Percentiles rank a stretch among this genome's conserved stretches.
These are phyloP conservation scores for Drosophila kanapiae DNA, from an alignment of 1,140 invertebrate species.

Conservation along the genomic window DNA sequence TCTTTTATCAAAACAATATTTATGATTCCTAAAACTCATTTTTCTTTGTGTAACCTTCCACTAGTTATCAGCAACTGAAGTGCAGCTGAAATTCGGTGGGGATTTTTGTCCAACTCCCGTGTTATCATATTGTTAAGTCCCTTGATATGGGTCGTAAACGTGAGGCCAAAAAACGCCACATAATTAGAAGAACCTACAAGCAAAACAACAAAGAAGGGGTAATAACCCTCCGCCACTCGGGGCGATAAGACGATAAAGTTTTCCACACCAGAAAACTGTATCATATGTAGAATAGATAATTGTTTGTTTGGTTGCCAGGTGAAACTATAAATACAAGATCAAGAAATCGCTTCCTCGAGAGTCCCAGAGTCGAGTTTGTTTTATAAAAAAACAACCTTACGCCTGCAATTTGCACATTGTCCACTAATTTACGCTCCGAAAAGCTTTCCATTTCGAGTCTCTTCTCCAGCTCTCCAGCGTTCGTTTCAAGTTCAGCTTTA, in stretches of 20 bases:
- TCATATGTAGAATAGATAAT: slow-evolving; percentile 13
- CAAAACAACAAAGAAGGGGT: slow-evolving; percentile 14
- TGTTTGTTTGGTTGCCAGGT: slow-evolving; percentile 13
- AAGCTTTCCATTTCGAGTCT: slow-evolving; percentile 11
- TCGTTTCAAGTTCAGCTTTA: slow-evolving; percentile 43
- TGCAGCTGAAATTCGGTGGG: slow-evolving; percentile 22
- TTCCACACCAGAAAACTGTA: slow-evolving; percentile 4
- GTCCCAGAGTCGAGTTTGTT: slow-evolving; percentile 21
- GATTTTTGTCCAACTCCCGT: slow-evolving; percentile 39
- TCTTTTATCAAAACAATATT: too few species aligned
- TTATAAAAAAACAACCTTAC: slow-evolving; percentile 5
- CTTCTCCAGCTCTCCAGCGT: slow-evolving; percentile 10
- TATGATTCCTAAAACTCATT: background rate
- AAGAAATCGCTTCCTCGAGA: slow-evolving; percentile 20
- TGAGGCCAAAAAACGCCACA: slow-evolving; percentile 9
- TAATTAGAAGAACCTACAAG: slow-evolving; percentile 13
- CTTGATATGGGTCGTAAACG: slow-evolving; percentile 63
- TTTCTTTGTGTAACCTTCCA: background rate
- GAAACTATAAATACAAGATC: background rate
- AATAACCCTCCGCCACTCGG: slow-evolving; percentile 16
- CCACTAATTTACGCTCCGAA: slow-evolving; percentile 4
- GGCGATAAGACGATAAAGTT: slow-evolving; percentile 39
- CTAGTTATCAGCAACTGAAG: slow-evolving; percentile 28
- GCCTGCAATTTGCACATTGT: slow-evolving; percentile 15
- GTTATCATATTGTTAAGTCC: slow-evolving; percentile 52